phyloP scores from a whole-genome alignment of 2,113 vertebrate species.

The Donacobius atricapilla region DNA sequence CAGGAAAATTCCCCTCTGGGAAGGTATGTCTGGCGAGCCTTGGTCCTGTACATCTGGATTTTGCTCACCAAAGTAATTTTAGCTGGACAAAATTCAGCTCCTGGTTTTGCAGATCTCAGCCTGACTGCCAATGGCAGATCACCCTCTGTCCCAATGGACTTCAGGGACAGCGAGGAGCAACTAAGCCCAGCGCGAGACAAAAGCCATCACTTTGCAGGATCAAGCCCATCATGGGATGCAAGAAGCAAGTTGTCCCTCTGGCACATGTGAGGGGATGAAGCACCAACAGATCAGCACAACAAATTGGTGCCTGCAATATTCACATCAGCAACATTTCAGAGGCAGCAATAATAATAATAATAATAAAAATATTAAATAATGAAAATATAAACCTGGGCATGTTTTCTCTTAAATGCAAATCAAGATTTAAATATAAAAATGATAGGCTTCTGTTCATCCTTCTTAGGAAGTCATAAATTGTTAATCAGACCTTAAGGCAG shows the following conservation, averaged over 20 bases:
- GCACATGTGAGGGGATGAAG: neutral
- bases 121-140: neutral
- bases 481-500: conserved; percentile 74
- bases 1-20: neutral
- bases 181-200: neutral
- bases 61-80: neutral
- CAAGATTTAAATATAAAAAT: conserved; percentile 77
- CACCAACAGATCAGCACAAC: neutral
- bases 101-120: neutral
- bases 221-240: neutral
- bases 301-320: neutral
- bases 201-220: neutral
- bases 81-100: neutral
- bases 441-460: conserved; percentile 74
- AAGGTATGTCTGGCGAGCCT: neutral
- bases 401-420: conserved; percentile 64
- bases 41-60: neutral
- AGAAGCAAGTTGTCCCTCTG: neutral
- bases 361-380: conserved; percentile 16
- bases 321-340: neutral
- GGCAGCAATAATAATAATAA: neutral
- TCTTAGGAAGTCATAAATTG: conserved; percentile 74
- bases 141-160: neutral
- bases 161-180: neutral
- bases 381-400: conserved; percentile 31